Evolutionary conservation across 2,113 vertebrate genomes (phyloP).

Genomic region (Vanacampus margaritifer): DNA sequence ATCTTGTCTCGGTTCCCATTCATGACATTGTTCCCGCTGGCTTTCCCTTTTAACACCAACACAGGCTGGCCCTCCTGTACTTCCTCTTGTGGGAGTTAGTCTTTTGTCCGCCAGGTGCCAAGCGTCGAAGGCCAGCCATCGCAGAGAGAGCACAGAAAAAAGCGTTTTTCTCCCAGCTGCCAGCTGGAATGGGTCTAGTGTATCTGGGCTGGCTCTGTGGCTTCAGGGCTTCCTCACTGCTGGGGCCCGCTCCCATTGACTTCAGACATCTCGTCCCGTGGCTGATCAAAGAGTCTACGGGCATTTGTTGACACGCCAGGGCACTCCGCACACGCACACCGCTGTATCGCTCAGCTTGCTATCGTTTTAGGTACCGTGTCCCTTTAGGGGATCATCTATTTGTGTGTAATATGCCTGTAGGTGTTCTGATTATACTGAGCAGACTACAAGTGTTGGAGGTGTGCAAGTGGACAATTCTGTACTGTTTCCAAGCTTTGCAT

Average conservation of each 20-base stretch:
- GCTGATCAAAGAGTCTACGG: slow-evolving; percentile 63
- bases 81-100: slow-evolving; percentile 27
- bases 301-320: slow-evolving; percentile 58
- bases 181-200: slow-evolving; percentile 37
- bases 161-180: slow-evolving; percentile 32
- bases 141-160: slow-evolving; percentile 31
- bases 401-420: slow-evolving; percentile 39
- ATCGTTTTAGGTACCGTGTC: slow-evolving; percentile 29
- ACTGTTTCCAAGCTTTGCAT: too few relatives aligned
- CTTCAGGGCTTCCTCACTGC: slow-evolving; percentile 53
- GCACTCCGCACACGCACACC: slow-evolving; percentile 25
- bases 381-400: slow-evolving; percentile 33
- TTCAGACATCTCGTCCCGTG: slow-evolving; percentile 51
- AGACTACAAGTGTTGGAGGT: slow-evolving; percentile 11
- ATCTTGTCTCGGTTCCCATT: slow-evolving; percentile 16
- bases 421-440: slow-evolving; percentile 37
- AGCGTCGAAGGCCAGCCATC: slow-evolving; percentile 44
- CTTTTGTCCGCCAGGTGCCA: slow-evolving; percentile 40
- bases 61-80: slow-evolving; percentile 18
- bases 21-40: slow-evolving; percentile 10
- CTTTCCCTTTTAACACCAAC: slow-evolving; percentile 14
- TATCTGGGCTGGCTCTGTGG: slow-evolving; percentile 45
- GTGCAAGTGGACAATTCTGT: background rate
- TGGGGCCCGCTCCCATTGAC: slow-evolving; percentile 38
- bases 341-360: slow-evolving; percentile 21